Conservation (phyloP, 1,140 invertebrate genomes). For the Ceratosolen solmsi region DNA sequence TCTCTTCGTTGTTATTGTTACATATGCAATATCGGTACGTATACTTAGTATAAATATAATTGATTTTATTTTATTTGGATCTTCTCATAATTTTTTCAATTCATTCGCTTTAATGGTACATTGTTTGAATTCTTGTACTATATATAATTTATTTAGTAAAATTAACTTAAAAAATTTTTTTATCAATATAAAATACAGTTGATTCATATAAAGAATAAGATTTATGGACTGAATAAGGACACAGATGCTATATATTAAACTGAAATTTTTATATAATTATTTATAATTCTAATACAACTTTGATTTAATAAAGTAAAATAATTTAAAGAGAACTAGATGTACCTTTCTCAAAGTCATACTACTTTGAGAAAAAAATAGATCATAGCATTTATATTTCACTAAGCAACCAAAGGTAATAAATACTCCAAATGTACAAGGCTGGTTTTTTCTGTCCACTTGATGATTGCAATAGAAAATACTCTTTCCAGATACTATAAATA, state of each 20-base stretch:
- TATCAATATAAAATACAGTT: too few relatives aligned
- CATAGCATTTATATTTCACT: background rate
- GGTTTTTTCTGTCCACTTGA: background rate
- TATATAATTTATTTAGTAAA: too few relatives aligned
- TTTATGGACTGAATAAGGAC: too few relatives aligned
- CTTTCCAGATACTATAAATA: background rate
- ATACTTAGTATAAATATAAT: constrained; percentile 5
- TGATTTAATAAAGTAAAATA: too few relatives aligned
- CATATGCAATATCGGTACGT: constrained; percentile 61
- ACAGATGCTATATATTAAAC: too few relatives aligned
- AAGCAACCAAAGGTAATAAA: background rate
- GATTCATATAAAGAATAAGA: too few relatives aligned
- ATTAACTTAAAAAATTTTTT: too few relatives aligned
- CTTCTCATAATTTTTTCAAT: too few relatives aligned
- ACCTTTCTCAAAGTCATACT: background rate
- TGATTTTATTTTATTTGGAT: background rate
- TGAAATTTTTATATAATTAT: too few relatives aligned
- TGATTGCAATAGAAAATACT: background rate
- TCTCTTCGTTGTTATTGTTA: constrained; percentile 53
- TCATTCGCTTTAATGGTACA: too few relatives aligned
- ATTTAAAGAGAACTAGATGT: background rate
- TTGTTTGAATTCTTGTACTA: too few relatives aligned
- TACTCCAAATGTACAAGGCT: background rate
- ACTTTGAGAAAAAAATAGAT: background rate
- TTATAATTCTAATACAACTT: too few relatives aligned